Percentiles rank a stretch among this genome's conserved stretches.
These are phyloP conservation scores for Brenthis hecate DNA, from an alignment of 2,888 invertebrate species.

Conservation along the genomic window DNA sequence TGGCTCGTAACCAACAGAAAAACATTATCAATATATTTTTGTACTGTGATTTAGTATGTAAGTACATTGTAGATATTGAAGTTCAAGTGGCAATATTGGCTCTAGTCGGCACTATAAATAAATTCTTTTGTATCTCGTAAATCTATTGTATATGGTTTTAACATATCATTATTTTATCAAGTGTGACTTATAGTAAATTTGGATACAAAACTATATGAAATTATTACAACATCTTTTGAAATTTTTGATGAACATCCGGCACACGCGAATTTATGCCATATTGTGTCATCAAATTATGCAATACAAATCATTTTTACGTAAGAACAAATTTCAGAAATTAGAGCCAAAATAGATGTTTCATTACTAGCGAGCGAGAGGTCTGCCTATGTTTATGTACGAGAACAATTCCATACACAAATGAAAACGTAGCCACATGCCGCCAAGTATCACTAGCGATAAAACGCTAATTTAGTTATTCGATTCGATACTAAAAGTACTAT, in stretches of 20 bases:
- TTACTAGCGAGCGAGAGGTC: slow-evolving; percentile 58
- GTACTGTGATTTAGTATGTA: slow-evolving; percentile 39
- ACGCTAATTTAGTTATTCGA: slow-evolving; percentile 12
- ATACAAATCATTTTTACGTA: neutral
- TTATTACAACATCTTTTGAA: too few species aligned
- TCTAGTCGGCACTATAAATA: neutral
- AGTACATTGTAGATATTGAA: slow-evolving; percentile 40
- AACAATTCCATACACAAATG: slow-evolving; percentile 43
- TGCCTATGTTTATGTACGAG: neutral
- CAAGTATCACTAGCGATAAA: slow-evolving; percentile 17
- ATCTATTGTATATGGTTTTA: neutral
- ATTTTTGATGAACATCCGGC: too few species aligned
- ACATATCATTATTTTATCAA: too few species aligned
- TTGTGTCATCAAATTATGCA: too few species aligned
- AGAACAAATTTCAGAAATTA: neutral
- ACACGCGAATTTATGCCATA: too few species aligned
- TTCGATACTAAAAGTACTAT: slow-evolving; percentile 27
- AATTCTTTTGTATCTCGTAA: neutral
- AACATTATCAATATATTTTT: slow-evolving; percentile 49
- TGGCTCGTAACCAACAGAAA: slow-evolving; percentile 40
- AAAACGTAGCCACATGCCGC: slow-evolving; percentile 25
- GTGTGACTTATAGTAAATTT: too few species aligned
- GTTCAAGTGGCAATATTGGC: neutral
- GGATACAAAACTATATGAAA: too few species aligned
- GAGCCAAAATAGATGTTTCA: slow-evolving; percentile 37